These are phyloP conservation scores for Drosophila demipolita DNA, from an alignment of 2,888 invertebrate genomes.

Conservation along the genomic window DNA sequence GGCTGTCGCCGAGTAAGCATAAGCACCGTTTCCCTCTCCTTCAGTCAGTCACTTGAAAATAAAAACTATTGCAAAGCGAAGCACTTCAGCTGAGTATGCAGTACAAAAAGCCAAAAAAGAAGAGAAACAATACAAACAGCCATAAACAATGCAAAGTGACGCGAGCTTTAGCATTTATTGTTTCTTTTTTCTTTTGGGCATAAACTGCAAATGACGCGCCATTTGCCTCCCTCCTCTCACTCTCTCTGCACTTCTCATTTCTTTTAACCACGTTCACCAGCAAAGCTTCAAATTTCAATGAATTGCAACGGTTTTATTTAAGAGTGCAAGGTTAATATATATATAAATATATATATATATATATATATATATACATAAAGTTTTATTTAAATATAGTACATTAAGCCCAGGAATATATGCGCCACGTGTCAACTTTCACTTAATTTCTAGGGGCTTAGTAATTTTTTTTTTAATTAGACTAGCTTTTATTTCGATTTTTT, in stretches of 20 bases:
- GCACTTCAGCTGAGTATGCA: constrained; percentile 42
- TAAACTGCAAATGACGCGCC: constrained; percentile 28
- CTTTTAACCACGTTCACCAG: not conserved
- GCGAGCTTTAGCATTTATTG: constrained; percentile 49
- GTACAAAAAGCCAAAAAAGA: constrained; percentile 32
- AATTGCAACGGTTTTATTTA: constrained; percentile 44
- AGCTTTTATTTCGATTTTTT: constrained; percentile 4
- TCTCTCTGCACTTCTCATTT: not conserved
- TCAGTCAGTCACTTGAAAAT: not conserved
- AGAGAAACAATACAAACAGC: constrained; percentile 12
- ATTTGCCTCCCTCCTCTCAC: not conserved
- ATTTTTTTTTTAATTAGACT: constrained; percentile 29
- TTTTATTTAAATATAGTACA: constrained; percentile 12
- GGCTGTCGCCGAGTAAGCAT: constrained; percentile 18
- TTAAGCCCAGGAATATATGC: constrained; percentile 13
- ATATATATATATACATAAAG: not conserved
- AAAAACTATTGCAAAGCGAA: constrained; percentile 41
- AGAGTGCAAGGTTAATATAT: constrained; percentile 6
- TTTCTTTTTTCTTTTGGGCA: constrained; percentile 16
- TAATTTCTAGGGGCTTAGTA: not conserved
- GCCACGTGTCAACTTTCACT: constrained; percentile 39
- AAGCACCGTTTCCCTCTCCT: not conserved
- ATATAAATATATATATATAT: not conserved
- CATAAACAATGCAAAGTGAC: constrained; percentile 45
- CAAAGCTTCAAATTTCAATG: constrained; percentile 55